Base-by-base conservation (phyloP, 1,140 invertebrate species). In the Atta colombica region DNA sequence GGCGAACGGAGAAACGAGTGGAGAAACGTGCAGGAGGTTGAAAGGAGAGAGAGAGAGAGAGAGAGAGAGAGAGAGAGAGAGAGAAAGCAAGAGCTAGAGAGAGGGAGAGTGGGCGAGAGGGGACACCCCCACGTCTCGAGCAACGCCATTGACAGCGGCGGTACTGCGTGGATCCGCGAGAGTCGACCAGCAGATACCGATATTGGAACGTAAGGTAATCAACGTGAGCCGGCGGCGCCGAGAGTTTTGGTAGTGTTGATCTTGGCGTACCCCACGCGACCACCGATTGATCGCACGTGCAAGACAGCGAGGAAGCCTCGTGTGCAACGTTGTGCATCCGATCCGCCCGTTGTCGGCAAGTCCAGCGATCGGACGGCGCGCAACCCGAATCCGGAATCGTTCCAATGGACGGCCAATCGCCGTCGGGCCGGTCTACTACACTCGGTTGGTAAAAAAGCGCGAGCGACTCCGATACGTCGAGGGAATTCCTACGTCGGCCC, bases 371-470 rank as follows among this genome's bases (percentile, higher is more conserved):
- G 89, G 80, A 89, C 87, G 75, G 68, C 74, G n/a, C 77, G 78
- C 86, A n/a, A 60, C 51, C 14, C 78, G 58, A 53, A 81, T 80
- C 72, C 88, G 78, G 85, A 87, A 90, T 90, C 88, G 86, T 90
- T 63, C 28, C 45, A 72, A 18, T 25, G 35, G 31, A 14, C 89
- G 53, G 77, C 89, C 89, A 90, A 90, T 90, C 89, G 86, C 89
- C 60, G 82, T 80, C 55, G n/a, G 66, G 60, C 77, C 85, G 78
- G 88, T 90, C 88, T 89, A 75, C 77, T 35, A 51, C 28, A 61
- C 88, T 90, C 89, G 75, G 89, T 90, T 91, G 89, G 89, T 88
- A 91, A 91, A 90, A 90, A 78, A 81, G 82, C 77, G 66, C 69
- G 86, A 66, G 89, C 89, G 60, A 86, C 88, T 91, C 72, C 89